Percentiles rank a stretch among this genome's conserved stretches.
Evolutionary conservation across 2,797 vertebrate genomes (phyloP).

Genomic region (Toxotes lorentzi): DNA sequence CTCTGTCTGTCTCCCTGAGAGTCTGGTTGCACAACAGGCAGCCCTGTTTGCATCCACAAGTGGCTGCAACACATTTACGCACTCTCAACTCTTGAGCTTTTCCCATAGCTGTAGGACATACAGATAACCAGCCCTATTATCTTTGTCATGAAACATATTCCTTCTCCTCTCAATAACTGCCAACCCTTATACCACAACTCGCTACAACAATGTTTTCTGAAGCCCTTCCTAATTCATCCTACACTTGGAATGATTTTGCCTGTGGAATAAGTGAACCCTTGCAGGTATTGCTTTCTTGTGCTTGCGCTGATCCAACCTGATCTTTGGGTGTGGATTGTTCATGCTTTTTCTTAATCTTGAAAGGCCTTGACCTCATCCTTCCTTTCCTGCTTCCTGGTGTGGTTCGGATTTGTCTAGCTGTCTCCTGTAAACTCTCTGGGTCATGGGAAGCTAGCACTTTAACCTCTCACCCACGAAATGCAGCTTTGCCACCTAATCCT

Average conservation of each 20-base stretch:
- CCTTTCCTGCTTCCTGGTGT: conserved; percentile 41
- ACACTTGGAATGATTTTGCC: conserved; percentile 28
- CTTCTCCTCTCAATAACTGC: conserved; percentile 26
- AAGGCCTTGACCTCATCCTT: conserved; percentile 31
- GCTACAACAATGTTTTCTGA: conserved; percentile 24
- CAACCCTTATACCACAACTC: conserved; percentile 22
- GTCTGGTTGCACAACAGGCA: conserved; percentile 26
- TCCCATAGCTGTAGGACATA: conserved; percentile 41
- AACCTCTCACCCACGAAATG: conserved; percentile 36
- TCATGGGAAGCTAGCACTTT: conserved; percentile 50
- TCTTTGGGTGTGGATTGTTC: conserved; percentile 35
- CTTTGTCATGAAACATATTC: conserved; percentile 43
- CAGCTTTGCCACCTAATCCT: conserved; percentile 36
- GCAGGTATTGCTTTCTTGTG: conserved; percentile 32
- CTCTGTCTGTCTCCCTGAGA: conserved; percentile 24
- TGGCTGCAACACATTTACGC: conserved; percentile 41
- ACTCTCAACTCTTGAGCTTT: conserved; percentile 29
- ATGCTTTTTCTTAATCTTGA: conserved; percentile 49
- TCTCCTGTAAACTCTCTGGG: conserved; percentile 44
- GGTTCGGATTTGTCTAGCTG: conserved; percentile 51
- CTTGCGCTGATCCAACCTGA: conserved; percentile 39
- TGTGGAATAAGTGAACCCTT: conserved; percentile 16
- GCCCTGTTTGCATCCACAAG: conserved; percentile 32
- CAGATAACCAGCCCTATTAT: conserved; percentile 51
- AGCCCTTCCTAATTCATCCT: conserved; percentile 15